Conservation (phyloP, 2,113 vertebrate genomes). For the Pluvianellus socialis region DNA sequence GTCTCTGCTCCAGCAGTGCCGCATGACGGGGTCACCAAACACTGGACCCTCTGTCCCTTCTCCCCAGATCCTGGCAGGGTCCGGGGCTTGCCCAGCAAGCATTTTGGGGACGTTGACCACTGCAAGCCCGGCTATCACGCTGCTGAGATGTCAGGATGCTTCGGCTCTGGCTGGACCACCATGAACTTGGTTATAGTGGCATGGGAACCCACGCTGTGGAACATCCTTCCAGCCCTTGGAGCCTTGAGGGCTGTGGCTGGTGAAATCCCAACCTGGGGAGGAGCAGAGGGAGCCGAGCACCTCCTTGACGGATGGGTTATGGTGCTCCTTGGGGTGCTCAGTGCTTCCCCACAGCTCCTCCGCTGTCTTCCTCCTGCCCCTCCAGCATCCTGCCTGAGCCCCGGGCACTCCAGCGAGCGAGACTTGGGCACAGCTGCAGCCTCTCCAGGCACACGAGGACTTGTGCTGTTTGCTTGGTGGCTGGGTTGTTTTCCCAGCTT, state of each 20-base stretch:
- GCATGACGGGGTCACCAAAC: fast-evolving
- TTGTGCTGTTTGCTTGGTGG: fast-evolving
- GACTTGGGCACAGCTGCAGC: background rate
- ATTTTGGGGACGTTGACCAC: fast-evolving
- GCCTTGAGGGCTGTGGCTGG: background rate
- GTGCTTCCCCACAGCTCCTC: background rate
- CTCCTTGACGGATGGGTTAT: background rate
- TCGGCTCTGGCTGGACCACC: background rate
- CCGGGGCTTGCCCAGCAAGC: background rate
- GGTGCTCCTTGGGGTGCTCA: background rate
- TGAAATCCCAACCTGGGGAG: background rate
- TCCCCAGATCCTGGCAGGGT: no score
- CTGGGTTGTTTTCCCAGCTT: background rate
- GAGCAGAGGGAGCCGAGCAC: background rate
- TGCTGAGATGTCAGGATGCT: fast-evolving
- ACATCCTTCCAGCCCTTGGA: background rate
- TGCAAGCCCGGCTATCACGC: fast-evolving
- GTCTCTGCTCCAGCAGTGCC: background rate
- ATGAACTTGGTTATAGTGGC: fast-evolving
- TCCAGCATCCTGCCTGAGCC: background rate
- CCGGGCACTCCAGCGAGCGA: fast-evolving
- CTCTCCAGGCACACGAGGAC: fast-evolving
- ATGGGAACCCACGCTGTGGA: fast-evolving
- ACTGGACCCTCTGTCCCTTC: background rate
- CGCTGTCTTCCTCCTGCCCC: fast-evolving